Percentiles rank a stretch among this genome's conserved stretches.
These are phyloP conservation scores for Palythoa grandiflora DNA, from an alignment of 92 coral and sea anemone genomes.

Conservation along the genomic window DNA sequence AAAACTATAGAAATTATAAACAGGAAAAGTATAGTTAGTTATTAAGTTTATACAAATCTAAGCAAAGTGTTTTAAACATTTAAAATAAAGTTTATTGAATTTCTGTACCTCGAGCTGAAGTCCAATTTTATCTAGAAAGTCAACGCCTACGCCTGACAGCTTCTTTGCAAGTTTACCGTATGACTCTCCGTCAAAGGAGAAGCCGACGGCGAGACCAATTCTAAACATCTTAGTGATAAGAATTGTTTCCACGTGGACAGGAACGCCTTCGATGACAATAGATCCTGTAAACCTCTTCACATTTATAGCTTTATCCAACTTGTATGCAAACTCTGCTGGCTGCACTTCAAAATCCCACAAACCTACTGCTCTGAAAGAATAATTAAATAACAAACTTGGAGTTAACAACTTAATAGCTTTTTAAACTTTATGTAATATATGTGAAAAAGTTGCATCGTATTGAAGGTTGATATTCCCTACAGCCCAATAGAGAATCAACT, in stretches of 20 bases:
- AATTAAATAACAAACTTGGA: not conserved
- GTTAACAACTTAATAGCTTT: not conserved
- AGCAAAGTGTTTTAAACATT: not conserved
- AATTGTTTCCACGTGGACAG: slow-evolving; percentile 92
- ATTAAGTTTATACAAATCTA: no score
- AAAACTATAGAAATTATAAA: no score
- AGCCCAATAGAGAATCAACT: no score
- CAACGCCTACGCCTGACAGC: slow-evolving; percentile 82
- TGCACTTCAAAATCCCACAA: slow-evolving; percentile 80
- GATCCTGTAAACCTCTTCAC: slow-evolving; percentile 89
- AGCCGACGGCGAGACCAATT: slow-evolving; percentile 87
- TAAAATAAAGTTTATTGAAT: no score
- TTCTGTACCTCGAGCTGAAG: slow-evolving; percentile 77
- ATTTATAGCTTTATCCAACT: slow-evolving; percentile 63
- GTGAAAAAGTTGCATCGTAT: no score
- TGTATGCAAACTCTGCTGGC: slow-evolving; percentile 71
- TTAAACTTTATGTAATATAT: no score
- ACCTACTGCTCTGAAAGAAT: slow-evolving; percentile 66
- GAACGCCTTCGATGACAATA: slow-evolving; percentile 78
- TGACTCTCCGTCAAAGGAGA: slow-evolving; percentile 90
- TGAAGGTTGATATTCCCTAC: no score
- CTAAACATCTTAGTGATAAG: slow-evolving; percentile 56
- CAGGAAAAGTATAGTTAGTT: no score
- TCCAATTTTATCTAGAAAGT: slow-evolving; percentile 86
- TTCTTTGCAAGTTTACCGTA: slow-evolving; percentile 84